Percentiles rank a stretch among this genome's conserved stretches.
Conservation (phyloP, 2,888 invertebrate genomes). For the Sphaerophoria taeniata region DNA sequence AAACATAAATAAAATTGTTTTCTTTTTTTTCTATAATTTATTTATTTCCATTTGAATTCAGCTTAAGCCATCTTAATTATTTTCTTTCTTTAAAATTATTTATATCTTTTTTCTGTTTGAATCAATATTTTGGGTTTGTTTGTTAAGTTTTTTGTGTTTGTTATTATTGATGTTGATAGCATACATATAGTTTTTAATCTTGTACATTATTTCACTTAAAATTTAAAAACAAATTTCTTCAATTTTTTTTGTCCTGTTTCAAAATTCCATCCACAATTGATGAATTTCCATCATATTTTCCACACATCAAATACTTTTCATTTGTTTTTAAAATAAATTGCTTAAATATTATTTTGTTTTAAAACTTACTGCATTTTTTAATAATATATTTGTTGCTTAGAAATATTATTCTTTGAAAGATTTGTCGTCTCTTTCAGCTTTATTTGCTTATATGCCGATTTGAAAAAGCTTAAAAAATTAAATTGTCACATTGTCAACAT, state of each 20-base stretch:
- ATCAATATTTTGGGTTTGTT: slow-evolving; percentile 48
- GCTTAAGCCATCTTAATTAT: slow-evolving; percentile 70
- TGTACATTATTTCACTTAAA: slow-evolving; percentile 72
- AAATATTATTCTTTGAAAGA: slow-evolving; percentile 40
- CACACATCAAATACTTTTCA: slow-evolving; percentile 34
- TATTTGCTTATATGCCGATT: slow-evolving; percentile 17
- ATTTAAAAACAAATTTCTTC: slow-evolving; percentile 56
- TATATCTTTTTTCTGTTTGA: slow-evolving; percentile 17
- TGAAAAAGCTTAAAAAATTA: slow-evolving; percentile 16
- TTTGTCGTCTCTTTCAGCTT: neutral
- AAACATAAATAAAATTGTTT: neutral
- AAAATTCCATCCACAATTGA: slow-evolving; percentile 2
- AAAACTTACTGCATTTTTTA: slow-evolving; percentile 54
- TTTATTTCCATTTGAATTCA: slow-evolving; percentile 70
- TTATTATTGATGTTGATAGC: slow-evolving; percentile 27
- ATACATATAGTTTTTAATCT: slow-evolving; percentile 62
- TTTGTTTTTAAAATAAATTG: slow-evolving; percentile 40
- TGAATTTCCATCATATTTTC: slow-evolving; percentile 7
- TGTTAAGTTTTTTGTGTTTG: neutral
- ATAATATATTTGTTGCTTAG: slow-evolving; percentile 22
- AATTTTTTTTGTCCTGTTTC: slow-evolving; percentile 30
- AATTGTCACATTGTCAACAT: slow-evolving; percentile 12
- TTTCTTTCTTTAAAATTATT: slow-evolving; percentile 37
- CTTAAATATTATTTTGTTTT: slow-evolving; percentile 27
- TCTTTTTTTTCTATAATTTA: slow-evolving; percentile 61